phyloP scores from a whole-genome alignment of 2,888 invertebrate genomes.

The Phyllotreta cruciferae region DNA sequence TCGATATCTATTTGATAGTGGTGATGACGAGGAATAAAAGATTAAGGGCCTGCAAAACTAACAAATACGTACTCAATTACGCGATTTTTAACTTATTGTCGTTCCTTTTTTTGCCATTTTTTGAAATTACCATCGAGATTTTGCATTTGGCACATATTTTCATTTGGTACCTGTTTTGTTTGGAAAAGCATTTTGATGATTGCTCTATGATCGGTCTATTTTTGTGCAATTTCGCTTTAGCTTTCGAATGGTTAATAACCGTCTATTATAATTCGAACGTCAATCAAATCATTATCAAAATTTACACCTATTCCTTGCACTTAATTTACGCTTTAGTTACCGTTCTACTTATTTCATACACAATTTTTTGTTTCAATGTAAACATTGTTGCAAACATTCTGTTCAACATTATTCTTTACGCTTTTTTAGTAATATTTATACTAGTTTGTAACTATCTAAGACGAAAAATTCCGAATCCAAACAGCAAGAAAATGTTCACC shows the following conservation, averaged over 20 bases:
- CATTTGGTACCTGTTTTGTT: background rate
- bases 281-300: slow-evolving; percentile 2
- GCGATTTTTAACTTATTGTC: slow-evolving; percentile 12
- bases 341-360: background rate
- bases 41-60: slow-evolving; percentile 1
- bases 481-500: background rate
- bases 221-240: background rate
- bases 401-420: background rate
- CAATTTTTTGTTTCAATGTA: background rate
- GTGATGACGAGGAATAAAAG: slow-evolving; percentile 5
- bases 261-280: slow-evolving; percentile 12
- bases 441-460: slow-evolving; percentile 9
- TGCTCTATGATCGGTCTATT: background rate
- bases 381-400: too few relatives aligned
- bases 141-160: background rate
- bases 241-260: slow-evolving; percentile 17
- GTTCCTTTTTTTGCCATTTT: background rate
- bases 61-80: slow-evolving; percentile 6
- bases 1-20: slow-evolving; percentile 15
- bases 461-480: background rate
- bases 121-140: background rate
- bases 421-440: background rate
- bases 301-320: background rate
- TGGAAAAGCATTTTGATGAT: background rate
- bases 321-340: slow-evolving; percentile 1